Conservation (phyloP, 1,140 invertebrate genomes). For the Holotrichia oblita region DNA sequence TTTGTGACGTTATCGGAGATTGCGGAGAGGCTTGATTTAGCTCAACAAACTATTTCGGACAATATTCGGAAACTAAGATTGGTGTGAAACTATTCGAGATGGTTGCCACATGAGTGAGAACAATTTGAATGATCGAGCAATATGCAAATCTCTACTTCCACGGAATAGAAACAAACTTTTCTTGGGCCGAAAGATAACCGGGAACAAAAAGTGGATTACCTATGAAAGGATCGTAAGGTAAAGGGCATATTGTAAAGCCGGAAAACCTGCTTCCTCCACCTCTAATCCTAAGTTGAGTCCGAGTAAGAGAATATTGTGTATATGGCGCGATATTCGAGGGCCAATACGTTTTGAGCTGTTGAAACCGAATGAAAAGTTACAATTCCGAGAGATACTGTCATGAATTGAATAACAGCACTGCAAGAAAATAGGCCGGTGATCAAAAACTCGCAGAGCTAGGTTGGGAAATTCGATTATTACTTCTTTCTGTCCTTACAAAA, state of each 20-base stretch:
- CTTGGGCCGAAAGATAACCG: no score
- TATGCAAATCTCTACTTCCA: slow-evolving; percentile 43
- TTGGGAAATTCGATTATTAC: neutral
- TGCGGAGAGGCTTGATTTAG: slow-evolving; percentile 15
- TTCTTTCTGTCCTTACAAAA: slow-evolving; percentile 3
- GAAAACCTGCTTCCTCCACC: slow-evolving; percentile 38
- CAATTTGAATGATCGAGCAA: no score
- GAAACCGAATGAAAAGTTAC: no score
- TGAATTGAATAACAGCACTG: slow-evolving; percentile 42
- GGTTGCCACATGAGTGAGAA: no score
- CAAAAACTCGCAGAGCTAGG: slow-evolving; percentile 4
- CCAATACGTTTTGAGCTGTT: slow-evolving; percentile 14
- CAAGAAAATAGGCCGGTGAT: slow-evolving; percentile 37
- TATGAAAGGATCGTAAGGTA: no score
- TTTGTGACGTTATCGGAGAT: neutral
- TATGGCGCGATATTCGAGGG: slow-evolving; percentile 15
- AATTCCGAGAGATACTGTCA: slow-evolving; percentile 41
- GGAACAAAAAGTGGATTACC: slow-evolving; percentile 26
- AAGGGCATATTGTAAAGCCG: slow-evolving; percentile 40
- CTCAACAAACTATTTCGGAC: slow-evolving; percentile 38
- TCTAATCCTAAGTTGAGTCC: slow-evolving; percentile 44
- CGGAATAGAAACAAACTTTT: slow-evolving; percentile 38
- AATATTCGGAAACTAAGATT: no score
- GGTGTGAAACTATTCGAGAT: no score
- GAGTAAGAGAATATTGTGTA: slow-evolving; percentile 44